Base-by-base conservation (phyloP, 2,797 vertebrate genomes). In the Enteromius radiatus region DNA sequence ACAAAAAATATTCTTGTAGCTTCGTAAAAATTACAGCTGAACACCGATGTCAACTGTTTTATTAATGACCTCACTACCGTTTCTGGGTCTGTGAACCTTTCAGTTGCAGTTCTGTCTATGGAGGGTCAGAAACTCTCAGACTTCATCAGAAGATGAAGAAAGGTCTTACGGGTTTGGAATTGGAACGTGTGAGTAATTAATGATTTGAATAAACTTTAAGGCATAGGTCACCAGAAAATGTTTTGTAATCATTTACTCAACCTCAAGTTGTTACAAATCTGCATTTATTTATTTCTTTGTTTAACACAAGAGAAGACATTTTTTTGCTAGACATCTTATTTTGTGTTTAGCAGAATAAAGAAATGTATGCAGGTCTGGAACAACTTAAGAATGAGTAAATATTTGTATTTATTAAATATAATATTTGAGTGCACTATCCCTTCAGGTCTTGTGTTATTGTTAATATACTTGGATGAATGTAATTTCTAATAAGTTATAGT, bases 401-500 rank as follows among this genome's bases (percentile, higher is more conserved):
- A 63, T 17, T 61, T 28, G 1, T n/a, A n/a, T 49, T 49, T 49
- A 43, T 43, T 12, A 12, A 12, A 43, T 43, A 43, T 10, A 9
- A 23, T 23, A 23, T 23, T 23, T 11, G 54, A 10, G n/a, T 56
- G n/a, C n/a, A 23, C n/a, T 56, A 23, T 56, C 52, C n/a, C 9
- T 56, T 56, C 9, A 28, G 23, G 52, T 71, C 17, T 59, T 45
- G 6, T 69, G 52, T 4, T 15, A 43, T 70, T 70, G 19, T 80
- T 59, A 80, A 71, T 61, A 61, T 47, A 80, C 52, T 80, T 56
- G 21, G 3, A 65, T 68, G 6, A 15, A 45, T 43, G 38, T 23
- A 1, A 47, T 77, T 69, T 76, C 36, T 21, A 64, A 69, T 73
- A 65, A 80, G 21, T 76, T 59, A 45, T 14, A 6, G 52, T 76